These are phyloP conservation scores for Tipula vernalis DNA, from an alignment of 2,888 invertebrate species.

Conservation along the genomic window DNA sequence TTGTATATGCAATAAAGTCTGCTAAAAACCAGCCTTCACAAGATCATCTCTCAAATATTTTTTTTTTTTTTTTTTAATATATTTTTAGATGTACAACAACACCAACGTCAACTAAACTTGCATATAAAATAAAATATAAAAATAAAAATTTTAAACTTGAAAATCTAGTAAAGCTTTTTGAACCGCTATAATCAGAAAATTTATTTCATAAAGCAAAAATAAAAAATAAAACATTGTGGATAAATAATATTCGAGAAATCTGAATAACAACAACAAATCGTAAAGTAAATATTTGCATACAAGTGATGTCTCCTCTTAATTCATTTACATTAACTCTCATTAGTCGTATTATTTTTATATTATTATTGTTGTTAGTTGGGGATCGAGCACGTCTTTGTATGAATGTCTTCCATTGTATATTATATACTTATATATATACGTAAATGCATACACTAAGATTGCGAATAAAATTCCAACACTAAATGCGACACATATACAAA, in stretches of 20 bases:
- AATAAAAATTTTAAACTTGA: background rate
- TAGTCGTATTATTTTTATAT: background rate
- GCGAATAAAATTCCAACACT: background rate
- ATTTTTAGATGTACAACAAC: background rate
- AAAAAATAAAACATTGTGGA: background rate
- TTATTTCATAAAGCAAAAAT: background rate
- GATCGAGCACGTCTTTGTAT: background rate
- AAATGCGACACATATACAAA: background rate
- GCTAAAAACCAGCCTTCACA: background rate
- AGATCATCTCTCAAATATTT: background rate
- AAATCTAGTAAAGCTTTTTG: background rate
- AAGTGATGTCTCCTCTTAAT: background rate
- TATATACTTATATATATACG: background rate
- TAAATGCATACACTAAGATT: background rate
- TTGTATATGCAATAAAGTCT: too few relatives aligned
- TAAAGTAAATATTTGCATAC: background rate
- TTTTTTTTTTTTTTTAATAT: background rate
- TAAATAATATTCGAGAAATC: background rate
- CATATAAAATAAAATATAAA: background rate
- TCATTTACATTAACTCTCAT: background rate
- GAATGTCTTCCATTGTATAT: background rate
- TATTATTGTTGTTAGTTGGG: background rate
- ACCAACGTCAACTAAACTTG: background rate
- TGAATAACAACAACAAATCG: background rate
- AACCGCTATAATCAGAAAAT: background rate